phyloP scores from a whole-genome alignment of 2,797 vertebrate genomes.

The Ctenopoma kingsleyae region DNA sequence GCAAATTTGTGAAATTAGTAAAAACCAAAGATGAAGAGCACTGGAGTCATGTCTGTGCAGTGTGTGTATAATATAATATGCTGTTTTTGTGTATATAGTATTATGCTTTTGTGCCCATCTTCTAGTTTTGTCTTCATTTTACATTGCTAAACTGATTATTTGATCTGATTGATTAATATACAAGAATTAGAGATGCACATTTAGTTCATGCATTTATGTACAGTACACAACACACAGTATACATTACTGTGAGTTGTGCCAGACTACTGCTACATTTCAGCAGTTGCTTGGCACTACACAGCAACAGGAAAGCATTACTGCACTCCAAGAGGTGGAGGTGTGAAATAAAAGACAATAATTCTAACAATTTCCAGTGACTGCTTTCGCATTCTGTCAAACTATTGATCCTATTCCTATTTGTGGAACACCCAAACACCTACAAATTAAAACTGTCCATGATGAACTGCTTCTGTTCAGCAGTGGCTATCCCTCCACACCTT shows the following conservation, averaged over 20 bases:
- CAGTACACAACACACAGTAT: no score
- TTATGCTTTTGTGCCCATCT: no score
- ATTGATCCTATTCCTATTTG: slow-evolving; percentile 46
- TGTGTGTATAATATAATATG: neutral
- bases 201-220: no score
- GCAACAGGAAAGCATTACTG: slow-evolving; percentile 40
- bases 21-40: neutral
- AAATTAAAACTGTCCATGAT: slow-evolving; percentile 44
- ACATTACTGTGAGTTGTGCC: no score
- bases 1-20: neutral
- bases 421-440: slow-evolving; percentile 15
- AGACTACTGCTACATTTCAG: slow-evolving; percentile 22
- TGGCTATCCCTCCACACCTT: slow-evolving; percentile 41
- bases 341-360: slow-evolving; percentile 60
- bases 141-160: no score
- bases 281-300: neutral
- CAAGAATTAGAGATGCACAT: no score
- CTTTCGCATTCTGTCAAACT: slow-evolving; percentile 56
- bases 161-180: no score
- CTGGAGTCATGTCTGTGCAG: neutral
- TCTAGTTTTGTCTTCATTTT: no score
- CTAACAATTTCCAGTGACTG: slow-evolving; percentile 62
- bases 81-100: no score
- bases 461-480: slow-evolving; percentile 30
- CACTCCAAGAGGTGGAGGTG: slow-evolving; percentile 44